Conservation (phyloP, 1,140 invertebrate species). For the Drosophila lini region DNA sequence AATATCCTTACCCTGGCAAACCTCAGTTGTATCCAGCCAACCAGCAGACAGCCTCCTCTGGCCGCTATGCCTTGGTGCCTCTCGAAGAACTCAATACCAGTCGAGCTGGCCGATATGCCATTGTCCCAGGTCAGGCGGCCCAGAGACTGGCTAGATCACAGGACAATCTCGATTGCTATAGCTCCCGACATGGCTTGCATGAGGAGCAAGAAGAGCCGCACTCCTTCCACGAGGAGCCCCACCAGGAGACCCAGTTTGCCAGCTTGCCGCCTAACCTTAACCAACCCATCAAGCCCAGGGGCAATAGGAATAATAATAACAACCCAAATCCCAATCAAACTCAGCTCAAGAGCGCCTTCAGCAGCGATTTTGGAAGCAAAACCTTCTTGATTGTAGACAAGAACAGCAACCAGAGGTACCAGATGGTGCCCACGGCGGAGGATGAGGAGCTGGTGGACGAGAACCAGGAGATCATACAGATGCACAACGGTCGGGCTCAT, state of each 20-base stretch:
- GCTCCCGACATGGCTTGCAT: slow-evolving; percentile 55
- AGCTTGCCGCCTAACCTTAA: slow-evolving; percentile 68
- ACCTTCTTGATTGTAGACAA: slow-evolving; percentile 86
- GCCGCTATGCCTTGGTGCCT: slow-evolving; percentile 85
- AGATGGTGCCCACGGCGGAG: slow-evolving; percentile 86
- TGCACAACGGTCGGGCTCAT: slow-evolving; percentile 86
- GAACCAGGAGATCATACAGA: slow-evolving; percentile 86
- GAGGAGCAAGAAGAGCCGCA: slow-evolving; percentile 69
- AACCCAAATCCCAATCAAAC: slow-evolving; percentile 41
- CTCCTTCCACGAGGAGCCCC: slow-evolving; percentile 75
- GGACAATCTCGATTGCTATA: slow-evolving; percentile 72
- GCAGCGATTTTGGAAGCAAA: slow-evolving; percentile 86
- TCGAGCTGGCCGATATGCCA: slow-evolving; percentile 60
- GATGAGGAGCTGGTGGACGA: slow-evolving; percentile 86
- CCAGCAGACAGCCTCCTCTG: slow-evolving; percentile 58
- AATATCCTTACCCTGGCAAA: neutral
- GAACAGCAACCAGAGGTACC: slow-evolving; percentile 86
- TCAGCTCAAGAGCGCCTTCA: slow-evolving; percentile 84
- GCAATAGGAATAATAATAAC: slow-evolving; percentile 6
- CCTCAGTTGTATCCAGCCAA: neutral
- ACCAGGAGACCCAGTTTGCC: slow-evolving; percentile 72
- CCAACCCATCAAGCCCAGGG: slow-evolving; percentile 39
- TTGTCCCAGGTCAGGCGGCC: slow-evolving; percentile 59
- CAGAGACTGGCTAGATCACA: slow-evolving; percentile 73
- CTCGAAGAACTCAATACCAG: slow-evolving; percentile 81